These are phyloP conservation scores for Rhopalosiphum padi DNA, from an alignment of 1,140 invertebrate genomes.

Conservation along the genomic window DNA sequence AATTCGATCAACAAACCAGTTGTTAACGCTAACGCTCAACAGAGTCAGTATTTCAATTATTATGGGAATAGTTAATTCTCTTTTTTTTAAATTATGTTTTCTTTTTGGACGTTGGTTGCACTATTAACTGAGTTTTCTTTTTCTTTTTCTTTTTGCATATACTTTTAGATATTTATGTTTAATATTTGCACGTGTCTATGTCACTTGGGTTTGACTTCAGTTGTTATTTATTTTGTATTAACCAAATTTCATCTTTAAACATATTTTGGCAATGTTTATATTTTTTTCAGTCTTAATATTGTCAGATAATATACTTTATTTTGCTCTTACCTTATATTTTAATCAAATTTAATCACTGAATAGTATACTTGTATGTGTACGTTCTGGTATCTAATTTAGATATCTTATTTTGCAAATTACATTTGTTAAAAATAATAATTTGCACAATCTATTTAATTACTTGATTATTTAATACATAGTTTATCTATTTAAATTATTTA, in stretches of 20 bases:
- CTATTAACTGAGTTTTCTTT: background rate
- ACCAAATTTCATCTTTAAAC: background rate
- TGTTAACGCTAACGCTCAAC: slow-evolving; percentile 28
- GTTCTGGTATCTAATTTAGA: background rate
- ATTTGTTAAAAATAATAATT: background rate
- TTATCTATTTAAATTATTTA: background rate
- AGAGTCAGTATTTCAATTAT: slow-evolving; percentile 49
- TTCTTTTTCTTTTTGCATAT: background rate
- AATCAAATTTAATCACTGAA: background rate
- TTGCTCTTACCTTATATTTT: background rate
- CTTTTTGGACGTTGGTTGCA: slow-evolving; percentile 31
- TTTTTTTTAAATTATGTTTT: slow-evolving; percentile 3
- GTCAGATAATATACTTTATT: background rate
- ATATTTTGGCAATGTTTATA: background rate
- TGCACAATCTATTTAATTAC: background rate
- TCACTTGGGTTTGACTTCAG: slow-evolving; percentile 10
- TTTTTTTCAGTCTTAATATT: background rate
- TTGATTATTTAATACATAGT: background rate
- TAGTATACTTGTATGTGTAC: background rate
- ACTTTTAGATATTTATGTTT: background rate
- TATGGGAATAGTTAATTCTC: background rate
- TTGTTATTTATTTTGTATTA: background rate
- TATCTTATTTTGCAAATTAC: background rate
- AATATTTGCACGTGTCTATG: background rate
- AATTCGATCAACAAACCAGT: slow-evolving; percentile 54